Base-by-base conservation (phyloP, 2,888 invertebrate genomes). In the Automeris io region DNA sequence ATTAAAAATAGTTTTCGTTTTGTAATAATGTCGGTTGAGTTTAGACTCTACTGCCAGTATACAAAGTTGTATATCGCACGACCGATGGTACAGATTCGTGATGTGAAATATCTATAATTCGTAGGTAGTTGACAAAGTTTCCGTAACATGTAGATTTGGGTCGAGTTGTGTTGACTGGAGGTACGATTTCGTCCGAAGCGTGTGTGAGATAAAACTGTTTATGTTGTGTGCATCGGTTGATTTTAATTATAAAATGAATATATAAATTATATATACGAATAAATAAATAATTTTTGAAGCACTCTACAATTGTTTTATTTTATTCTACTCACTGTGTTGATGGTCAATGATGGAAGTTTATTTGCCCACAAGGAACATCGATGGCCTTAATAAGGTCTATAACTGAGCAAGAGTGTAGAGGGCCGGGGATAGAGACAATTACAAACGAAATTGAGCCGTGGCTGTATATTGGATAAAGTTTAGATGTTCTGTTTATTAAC, bases 201-300 rank as follows among this genome's bases (percentile, higher is more conserved):
- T 57, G 62, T 62, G 63, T 53, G 57, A 48, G 51, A 48, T 45
- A 56, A 23, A 8, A 16, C 13, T 56, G 57, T 70, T 75, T 69
- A 71, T 70, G 75, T 78, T 80, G 81, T 83, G 82, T 82, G 85
- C 61, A 77, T 73, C 66, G 69, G 70, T 81, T 81, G 77, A 72
- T 72, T 80, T 80, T 81, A 81, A 81, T 67, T 73, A 70, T 82
- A 79, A 79, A 81, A 77, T 83, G 79, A 73, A 83, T 82, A 85
- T 83, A 83, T 85, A 83, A 83, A 82, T 81, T 83, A 85, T 85
- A 83, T 80, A 82, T 82, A 83, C 73, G 78, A 77, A 80, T 81
- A 81, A 83, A 83, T 82, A 81, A 83, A 79, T 81, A 83, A 83
- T 83, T 85, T 85, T 85, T 78, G 82, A 81, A 81, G 75, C 82